phyloP scores from a whole-genome alignment of 2,797 vertebrate genomes.

The Catamblyrhynchus diadema region DNA sequence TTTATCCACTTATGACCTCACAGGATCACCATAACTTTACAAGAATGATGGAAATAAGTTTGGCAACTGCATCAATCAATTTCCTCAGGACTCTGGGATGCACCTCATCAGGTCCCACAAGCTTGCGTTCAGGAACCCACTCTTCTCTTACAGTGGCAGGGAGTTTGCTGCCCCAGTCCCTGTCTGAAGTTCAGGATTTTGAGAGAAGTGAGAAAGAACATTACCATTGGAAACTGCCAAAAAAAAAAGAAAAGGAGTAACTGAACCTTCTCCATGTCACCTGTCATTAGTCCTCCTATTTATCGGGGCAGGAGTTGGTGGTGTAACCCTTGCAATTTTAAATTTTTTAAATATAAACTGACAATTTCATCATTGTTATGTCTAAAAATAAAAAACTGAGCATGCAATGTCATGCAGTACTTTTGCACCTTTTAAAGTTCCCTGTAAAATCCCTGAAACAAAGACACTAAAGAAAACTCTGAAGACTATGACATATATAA shows the following conservation, averaged over 20 bases:
- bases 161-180: background rate
- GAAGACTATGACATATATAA: slow-evolving; percentile 39
- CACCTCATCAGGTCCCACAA: background rate
- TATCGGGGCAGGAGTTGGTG: fast-evolving
- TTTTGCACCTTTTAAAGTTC: background rate
- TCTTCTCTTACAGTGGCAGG: background rate
- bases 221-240: background rate
- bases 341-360: background rate
- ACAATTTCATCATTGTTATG: background rate
- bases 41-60: background rate
- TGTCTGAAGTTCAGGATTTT: background rate
- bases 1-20: background rate
- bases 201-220: background rate
- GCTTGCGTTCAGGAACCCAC: background rate
- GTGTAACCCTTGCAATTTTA: background rate
- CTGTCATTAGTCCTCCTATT: background rate
- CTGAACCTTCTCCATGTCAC: background rate
- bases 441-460: slow-evolving; percentile 17
- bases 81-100: background rate
- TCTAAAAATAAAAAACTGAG: background rate
- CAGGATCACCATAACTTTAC: background rate
- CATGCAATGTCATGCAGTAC: background rate
- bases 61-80: background rate
- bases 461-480: slow-evolving; percentile 14
- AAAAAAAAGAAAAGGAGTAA: background rate